These are phyloP conservation scores for Stercorarius parasiticus DNA, from an alignment of 2,113 vertebrate species.

Conservation along the genomic window DNA sequence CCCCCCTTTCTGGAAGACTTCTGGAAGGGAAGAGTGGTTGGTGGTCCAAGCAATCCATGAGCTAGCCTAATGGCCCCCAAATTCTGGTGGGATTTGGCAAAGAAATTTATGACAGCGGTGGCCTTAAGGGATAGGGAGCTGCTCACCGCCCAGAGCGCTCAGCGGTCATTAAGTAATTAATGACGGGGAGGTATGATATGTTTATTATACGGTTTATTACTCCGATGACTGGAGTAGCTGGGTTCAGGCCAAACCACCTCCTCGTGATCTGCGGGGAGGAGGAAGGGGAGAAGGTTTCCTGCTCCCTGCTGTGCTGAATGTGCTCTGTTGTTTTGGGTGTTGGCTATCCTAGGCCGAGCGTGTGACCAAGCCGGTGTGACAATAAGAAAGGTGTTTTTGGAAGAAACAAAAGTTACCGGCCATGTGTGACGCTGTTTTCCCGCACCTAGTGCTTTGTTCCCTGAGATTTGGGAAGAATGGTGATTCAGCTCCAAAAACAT, in stretches of 20 bases:
- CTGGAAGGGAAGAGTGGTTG: not conserved
- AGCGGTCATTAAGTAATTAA: not conserved
- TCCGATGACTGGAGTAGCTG: not conserved
- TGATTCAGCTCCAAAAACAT: not conserved
- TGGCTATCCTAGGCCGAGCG: not conserved
- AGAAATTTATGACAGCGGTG: not conserved
- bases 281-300: not conserved
- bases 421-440: not conserved
- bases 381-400: not conserved
- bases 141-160: not conserved
- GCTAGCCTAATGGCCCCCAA: fast-evolving
- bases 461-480: not conserved
- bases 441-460: not conserved
- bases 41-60: not conserved
- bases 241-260: not conserved
- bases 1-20: not conserved
- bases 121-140: not conserved
- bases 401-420: not conserved
- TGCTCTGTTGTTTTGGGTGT: not conserved
- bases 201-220: not conserved
- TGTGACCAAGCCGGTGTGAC: not conserved
- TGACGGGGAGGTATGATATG: not conserved
- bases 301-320: not conserved
- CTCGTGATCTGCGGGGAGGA: not conserved
- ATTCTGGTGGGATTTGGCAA: not conserved